Percentiles rank a stretch among this genome's conserved stretches.
Conservation (phyloP, 2,888 invertebrate genomes). For the Oxycera nigricornis region DNA sequence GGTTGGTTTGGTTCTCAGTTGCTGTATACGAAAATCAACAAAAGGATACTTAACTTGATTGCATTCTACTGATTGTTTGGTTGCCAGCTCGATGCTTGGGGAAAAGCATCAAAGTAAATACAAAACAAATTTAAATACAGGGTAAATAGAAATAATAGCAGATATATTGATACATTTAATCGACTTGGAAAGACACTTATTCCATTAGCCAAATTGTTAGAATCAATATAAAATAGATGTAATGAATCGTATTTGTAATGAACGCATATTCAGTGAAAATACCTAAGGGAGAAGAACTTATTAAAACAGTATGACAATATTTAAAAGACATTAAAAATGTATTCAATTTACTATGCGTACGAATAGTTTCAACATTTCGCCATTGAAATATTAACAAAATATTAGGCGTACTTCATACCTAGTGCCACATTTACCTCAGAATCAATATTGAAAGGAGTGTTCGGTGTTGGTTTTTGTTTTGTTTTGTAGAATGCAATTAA, state of each 20-base stretch:
- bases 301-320: constrained; percentile 36
- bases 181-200: neutral
- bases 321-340: constrained; percentile 13
- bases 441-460: neutral
- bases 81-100: neutral
- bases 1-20: too few relatives aligned
- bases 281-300: neutral
- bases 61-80: neutral
- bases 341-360: too few relatives aligned
- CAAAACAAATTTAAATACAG: constrained; percentile 31
- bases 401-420: too few relatives aligned
- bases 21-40: too few relatives aligned
- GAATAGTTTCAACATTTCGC: too few relatives aligned
- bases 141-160: constrained; percentile 21
- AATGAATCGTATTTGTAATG: constrained; percentile 4
- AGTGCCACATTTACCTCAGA: constrained; percentile 36
- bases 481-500: neutral
- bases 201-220: constrained; percentile 7
- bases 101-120: constrained; percentile 4
- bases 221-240: neutral
- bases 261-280: neutral
- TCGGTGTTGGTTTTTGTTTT: neutral
- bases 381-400: too few relatives aligned
- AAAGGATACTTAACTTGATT: constrained; percentile 2
- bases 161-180: neutral